A percentile compares a stretch with the other conserved stretches of the same genome.
Conservation (phyloP, 2,113 vertebrate species). For the Rana temporaria region DNA sequence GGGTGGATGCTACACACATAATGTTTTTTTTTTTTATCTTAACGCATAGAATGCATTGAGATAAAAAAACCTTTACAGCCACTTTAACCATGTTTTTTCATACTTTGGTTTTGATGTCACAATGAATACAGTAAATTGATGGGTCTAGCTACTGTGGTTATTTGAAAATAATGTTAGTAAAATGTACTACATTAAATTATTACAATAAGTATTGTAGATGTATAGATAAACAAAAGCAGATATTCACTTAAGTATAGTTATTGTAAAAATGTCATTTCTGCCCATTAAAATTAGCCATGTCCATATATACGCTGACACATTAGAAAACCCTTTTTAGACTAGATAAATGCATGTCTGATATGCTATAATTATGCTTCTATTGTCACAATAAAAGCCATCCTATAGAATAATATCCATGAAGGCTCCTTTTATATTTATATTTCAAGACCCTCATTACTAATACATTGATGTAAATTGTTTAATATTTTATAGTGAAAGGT, state of each 20-base stretch:
- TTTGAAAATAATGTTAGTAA: slow-evolving; percentile 24
- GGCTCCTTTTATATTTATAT: neutral
- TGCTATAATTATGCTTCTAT: neutral
- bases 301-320: neutral
- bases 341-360: neutral
- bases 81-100: neutral
- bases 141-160: neutral
- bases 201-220: neutral
- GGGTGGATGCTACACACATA: no score
- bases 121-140: neutral
- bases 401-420: neutral
- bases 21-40: no score
- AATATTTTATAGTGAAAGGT: slow-evolving; percentile 5
- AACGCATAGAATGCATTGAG: no score
- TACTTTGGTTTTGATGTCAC: neutral
- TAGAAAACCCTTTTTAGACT: neutral
- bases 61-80: no score
- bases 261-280: neutral
- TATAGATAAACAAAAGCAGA: neutral
- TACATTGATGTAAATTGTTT: neutral
- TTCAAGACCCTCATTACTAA: neutral
- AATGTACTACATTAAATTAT: neutral
- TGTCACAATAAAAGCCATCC: neutral
- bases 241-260: slow-evolving; percentile 11
- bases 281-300: slow-evolving; percentile 1